A percentile compares a stretch with the other conserved stretches of the same genome.
Conservation (phyloP, 2,797 vertebrate species). For the Hemibagrus guttatus region DNA sequence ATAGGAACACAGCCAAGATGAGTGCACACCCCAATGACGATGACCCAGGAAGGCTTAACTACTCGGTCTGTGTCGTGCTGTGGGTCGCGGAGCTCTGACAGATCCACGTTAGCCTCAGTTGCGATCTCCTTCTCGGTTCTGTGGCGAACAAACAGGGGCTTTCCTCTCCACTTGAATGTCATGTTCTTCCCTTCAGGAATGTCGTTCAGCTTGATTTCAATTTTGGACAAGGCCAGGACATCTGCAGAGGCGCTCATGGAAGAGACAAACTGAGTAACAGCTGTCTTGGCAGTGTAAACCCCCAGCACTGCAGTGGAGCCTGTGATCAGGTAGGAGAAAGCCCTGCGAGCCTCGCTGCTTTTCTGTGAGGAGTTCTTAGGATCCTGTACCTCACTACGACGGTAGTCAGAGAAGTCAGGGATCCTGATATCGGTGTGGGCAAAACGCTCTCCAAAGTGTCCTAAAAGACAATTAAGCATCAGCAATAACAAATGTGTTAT, state of each 20-base stretch:
- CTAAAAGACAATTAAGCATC: conserved; percentile 25
- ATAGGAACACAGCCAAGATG: conserved; percentile 94
- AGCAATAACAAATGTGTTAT: background rate
- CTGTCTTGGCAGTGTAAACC: conserved; percentile 83
- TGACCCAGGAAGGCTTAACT: conserved; percentile 82
- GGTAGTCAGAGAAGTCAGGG: conserved; percentile 87
- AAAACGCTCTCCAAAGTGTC: conserved; percentile 68
- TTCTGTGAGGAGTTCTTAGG: conserved; percentile 75
- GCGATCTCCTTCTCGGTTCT: conserved; percentile 85
- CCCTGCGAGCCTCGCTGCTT: conserved; percentile 77
- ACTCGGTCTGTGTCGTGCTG: conserved; percentile 88
- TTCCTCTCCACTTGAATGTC: conserved; percentile 92
- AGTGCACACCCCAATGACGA: conserved; percentile 89
- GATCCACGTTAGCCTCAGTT: conserved; percentile 75
- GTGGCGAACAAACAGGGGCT: conserved; percentile 89
- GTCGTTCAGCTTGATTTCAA: conserved; percentile 85
- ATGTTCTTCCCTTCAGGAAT: conserved; percentile 93
- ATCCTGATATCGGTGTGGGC: conserved; percentile 83
- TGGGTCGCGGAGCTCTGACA: conserved; percentile 83
- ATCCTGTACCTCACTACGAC: conserved; percentile 78
- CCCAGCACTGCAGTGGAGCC: conserved; percentile 75
- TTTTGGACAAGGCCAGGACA: conserved; percentile 87
- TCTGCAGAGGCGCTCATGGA: conserved; percentile 91
- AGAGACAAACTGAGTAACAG: conserved; percentile 85
- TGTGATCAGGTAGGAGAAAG: conserved; percentile 88